phyloP scores from a whole-genome alignment of 2,797 vertebrate species.

The Ciconia nigra region DNA sequence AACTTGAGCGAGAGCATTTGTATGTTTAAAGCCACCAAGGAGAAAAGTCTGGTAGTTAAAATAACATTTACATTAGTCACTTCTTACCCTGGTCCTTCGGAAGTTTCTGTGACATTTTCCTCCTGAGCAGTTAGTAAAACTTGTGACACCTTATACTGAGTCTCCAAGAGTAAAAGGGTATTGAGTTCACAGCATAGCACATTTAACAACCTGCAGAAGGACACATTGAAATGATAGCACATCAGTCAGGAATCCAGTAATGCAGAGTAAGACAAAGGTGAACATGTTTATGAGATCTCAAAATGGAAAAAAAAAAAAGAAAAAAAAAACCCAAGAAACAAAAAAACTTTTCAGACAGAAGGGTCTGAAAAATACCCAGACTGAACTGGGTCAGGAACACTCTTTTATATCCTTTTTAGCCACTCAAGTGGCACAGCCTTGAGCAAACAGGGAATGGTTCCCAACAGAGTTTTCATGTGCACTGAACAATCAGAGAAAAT shows the following conservation, averaged over 20 bases:
- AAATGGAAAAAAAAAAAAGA: neutral
- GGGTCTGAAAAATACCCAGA: neutral
- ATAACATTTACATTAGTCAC: neutral
- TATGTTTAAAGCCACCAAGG: neutral
- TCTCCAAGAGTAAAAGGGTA: constrained; percentile 88
- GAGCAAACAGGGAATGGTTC: neutral
- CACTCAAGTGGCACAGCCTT: neutral
- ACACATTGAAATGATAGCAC: neutral
- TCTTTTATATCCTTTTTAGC: neutral
- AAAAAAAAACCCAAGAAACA: too few relatives aligned
- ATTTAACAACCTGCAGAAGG: constrained; percentile 83
- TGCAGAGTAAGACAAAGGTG: neutral
- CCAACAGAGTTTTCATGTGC: neutral
- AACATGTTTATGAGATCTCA: neutral
- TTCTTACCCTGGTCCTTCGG: constrained; percentile 76
- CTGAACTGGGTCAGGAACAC: neutral
- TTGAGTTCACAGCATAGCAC: constrained; percentile 91
- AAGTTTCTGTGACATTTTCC: constrained; percentile 79
- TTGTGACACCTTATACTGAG: constrained; percentile 87
- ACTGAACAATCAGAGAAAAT: neutral
- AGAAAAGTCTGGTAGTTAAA: neutral
- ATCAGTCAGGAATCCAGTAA: neutral
- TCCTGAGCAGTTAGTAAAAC: constrained; percentile 85
- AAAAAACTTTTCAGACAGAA: neutral
- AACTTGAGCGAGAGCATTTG: neutral